Percentiles rank a stretch among this genome's conserved stretches.
phyloP scores from a whole-genome alignment of 2,888 invertebrate genomes.

The Hanleya hanleyi region DNA sequence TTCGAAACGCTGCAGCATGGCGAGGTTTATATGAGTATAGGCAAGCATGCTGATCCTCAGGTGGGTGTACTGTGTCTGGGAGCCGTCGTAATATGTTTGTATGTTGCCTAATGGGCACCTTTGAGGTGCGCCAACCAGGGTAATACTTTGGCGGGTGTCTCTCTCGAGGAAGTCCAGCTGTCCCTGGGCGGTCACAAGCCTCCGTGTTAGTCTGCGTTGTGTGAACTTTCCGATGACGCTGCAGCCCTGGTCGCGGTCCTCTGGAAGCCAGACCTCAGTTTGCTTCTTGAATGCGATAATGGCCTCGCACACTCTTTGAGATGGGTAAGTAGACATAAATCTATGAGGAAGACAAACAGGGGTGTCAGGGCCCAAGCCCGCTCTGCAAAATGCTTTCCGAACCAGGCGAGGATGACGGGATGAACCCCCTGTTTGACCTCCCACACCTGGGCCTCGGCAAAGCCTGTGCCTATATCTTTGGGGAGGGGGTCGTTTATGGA shows the following conservation, averaged over 20 bases:
- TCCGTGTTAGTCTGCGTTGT: neutral
- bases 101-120: neutral
- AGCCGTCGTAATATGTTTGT: neutral
- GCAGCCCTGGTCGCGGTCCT: neutral
- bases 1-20: neutral
- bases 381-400: conserved; percentile 13
- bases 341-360: conserved; percentile 8
- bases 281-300: neutral
- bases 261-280: neutral
- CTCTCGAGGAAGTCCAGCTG: neutral
- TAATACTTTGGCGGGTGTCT: neutral
- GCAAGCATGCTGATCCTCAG: neutral
- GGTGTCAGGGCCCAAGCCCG: neutral
- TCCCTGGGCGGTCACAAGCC: neutral
- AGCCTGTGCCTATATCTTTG: neutral
- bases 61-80: conserved; percentile 2
- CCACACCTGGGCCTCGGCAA: neutral
- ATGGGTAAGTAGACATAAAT: neutral
- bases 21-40: neutral
- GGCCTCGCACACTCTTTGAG: neutral
- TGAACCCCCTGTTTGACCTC: neutral
- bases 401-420: conserved; percentile 14
- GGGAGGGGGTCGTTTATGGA: conserved; percentile 12
- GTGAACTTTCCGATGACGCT: neutral
- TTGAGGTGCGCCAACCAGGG: neutral